Evolutionary conservation across 2,888 invertebrate genomes (phyloP).

Genomic region (Parthenolecanium corni): DNA sequence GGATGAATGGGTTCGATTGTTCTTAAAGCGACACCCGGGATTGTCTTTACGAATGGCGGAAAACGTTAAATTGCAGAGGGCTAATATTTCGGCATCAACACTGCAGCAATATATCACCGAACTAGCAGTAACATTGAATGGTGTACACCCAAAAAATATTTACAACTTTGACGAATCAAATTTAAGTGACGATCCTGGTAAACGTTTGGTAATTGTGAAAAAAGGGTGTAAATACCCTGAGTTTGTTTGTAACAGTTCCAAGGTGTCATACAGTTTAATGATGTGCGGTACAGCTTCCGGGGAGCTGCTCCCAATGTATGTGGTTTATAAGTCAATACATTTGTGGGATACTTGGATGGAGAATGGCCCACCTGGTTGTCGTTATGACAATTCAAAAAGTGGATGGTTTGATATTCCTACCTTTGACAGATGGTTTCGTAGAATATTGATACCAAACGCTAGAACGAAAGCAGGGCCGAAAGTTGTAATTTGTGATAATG

Average conservation of each 20-base stretch:
- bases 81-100: too few relatives aligned
- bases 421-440: slow-evolving; percentile 18
- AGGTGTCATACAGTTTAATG: slow-evolving; percentile 37
- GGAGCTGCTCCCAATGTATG: slow-evolving; percentile 37
- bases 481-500: slow-evolving; percentile 37
- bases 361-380: slow-evolving; percentile 33
- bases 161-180: slow-evolving; percentile 38
- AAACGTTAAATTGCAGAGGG: too few relatives aligned
- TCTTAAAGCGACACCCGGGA: too few relatives aligned
- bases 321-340: slow-evolving; percentile 36
- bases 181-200: slow-evolving; percentile 37
- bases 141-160: slow-evolving; percentile 33
- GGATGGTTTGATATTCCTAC: slow-evolving; percentile 30
- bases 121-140: slow-evolving; percentile 31
- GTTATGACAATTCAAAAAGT: slow-evolving; percentile 18
- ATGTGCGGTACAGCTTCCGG: slow-evolving; percentile 37
- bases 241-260: slow-evolving; percentile 35
- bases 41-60: too few relatives aligned
- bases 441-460: not conserved
- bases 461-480: slow-evolving; percentile 32
- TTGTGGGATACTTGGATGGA: slow-evolving; percentile 35
- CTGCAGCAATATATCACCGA: slow-evolving; percentile 32
- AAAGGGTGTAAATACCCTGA: slow-evolving; percentile 37
- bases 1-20: too few relatives aligned
- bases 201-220: slow-evolving; percentile 34